Base-by-base conservation (phyloP, 2,113 vertebrate species). In the Indicator indicator region DNA sequence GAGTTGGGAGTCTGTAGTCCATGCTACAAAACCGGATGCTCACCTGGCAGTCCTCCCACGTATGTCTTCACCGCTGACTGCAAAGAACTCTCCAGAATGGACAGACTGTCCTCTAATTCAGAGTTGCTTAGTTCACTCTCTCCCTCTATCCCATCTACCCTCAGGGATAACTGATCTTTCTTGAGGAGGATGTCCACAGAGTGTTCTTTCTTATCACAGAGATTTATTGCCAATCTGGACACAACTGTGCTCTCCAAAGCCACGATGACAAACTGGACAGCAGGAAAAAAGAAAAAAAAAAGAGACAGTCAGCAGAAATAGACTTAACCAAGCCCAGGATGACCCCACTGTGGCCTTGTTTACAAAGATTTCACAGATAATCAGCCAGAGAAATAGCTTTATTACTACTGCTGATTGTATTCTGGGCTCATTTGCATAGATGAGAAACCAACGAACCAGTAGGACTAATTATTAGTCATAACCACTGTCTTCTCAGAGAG, bases 21-120 rank as follows among this genome's bases (percentile, higher is more conserved):
- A 14, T 48, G 42, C 67, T 32, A 63, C 40, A 77, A 50, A 83
- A 74, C 23, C 52, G 40, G 36, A 74, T 62, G 55, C 94, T 96
- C 79, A 99, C 99, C 99, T 98, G 99, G 99, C 20, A 99, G 94
- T 46, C 99, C 99, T 97, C 99, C 99, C 10, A 99, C 42, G 2
- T 98, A 99, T 19, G 98, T 99, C 96, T 97, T 98, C 90, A 98
- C 86, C 0, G 83, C 17, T 59, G 94, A 95, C 46, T 90, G 97
- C 38, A 98, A 92, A 70, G 96, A 95, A 16, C 65, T 75, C 87
- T 89, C 94, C 33, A 98, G 93, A 20, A 86, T 9, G 8, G 92
- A 94, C 70, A 98, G 93, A 28, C 89, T 90, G 36, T 95, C 94
- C 82, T 98, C 96, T 54, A 98, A 68, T 54, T 97, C 96, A 1